These are phyloP conservation scores for Harpagifer antarcticus DNA, from an alignment of 2,797 vertebrate genomes.

Conservation along the genomic window DNA sequence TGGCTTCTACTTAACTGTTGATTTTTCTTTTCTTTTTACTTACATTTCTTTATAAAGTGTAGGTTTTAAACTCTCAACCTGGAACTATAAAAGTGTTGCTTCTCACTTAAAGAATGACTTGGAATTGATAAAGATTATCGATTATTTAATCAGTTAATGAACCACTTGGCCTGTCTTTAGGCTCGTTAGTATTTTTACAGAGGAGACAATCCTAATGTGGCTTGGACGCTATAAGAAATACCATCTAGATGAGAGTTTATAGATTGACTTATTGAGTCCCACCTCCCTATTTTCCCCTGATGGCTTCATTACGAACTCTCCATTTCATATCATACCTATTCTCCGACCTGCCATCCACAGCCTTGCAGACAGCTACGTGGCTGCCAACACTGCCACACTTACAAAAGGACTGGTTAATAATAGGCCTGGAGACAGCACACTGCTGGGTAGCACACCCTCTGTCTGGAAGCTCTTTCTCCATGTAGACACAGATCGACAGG, in stretches of 20 bases:
- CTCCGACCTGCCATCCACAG: conserved; percentile 54
- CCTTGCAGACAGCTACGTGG: conserved; percentile 31
- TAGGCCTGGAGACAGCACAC: conserved; percentile 76
- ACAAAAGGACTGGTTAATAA: conserved; percentile 75
- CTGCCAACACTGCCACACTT: conserved; percentile 52
- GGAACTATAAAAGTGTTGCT: background rate
- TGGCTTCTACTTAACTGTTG: background rate
- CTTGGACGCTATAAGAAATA: conserved; percentile 12
- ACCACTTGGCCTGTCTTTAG: background rate
- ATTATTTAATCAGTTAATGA: background rate
- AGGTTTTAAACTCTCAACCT: background rate
- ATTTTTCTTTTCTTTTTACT: background rate
- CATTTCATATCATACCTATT: conserved; percentile 60
- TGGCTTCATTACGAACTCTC: conserved; percentile 56
- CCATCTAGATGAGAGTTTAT: conserved; percentile 12
- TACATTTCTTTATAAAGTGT: background rate
- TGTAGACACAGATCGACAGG: conserved; percentile 69
- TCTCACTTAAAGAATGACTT: background rate
- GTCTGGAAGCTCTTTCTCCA: conserved; percentile 70
- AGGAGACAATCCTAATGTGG: conserved; percentile 6
- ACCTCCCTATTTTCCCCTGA: conserved; percentile 44
- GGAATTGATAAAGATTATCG: background rate
- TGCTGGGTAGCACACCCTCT: conserved; percentile 64
- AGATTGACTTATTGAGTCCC: conserved; percentile 36
- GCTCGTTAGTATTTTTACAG: conserved; percentile 1